Evolutionary conservation across 1,140 invertebrate genomes (phyloP).

Genomic region (Macrosteles quadrilineatus): DNA sequence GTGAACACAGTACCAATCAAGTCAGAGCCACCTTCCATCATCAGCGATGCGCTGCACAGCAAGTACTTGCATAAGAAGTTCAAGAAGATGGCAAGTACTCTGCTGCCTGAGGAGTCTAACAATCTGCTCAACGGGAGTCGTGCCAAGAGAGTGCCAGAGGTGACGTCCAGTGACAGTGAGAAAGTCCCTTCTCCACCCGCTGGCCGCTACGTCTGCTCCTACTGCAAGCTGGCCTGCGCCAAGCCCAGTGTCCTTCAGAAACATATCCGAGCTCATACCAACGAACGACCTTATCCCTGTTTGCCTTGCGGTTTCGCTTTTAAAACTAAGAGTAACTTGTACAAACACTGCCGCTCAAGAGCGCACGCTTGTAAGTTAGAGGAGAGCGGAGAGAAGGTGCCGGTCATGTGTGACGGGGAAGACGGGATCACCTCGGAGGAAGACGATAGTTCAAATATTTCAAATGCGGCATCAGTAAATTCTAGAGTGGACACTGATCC

Average conservation of each 20-base stretch:
- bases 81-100: constrained; percentile 72
- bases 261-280: constrained; percentile 90
- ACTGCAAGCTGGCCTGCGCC: constrained; percentile 84
- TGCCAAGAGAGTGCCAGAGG: background rate
- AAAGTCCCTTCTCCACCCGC: constrained; percentile 37
- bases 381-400: constrained; percentile 47
- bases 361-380: constrained; percentile 73
- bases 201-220: constrained; percentile 77
- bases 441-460: constrained; percentile 12
- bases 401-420: background rate
- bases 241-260: constrained; percentile 94
- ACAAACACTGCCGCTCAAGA: constrained; percentile 85
- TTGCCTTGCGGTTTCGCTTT: constrained; percentile 86
- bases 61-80: constrained; percentile 91
- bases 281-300: constrained; percentile 90
- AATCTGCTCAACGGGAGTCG: constrained; percentile 22
- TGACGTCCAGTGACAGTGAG: constrained; percentile 4
- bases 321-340: constrained; percentile 92
- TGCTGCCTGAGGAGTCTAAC: constrained; percentile 31
- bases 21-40: constrained; percentile 12
- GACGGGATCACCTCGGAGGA: constrained; percentile 17
- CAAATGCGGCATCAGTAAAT: background rate
- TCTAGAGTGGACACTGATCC: background rate
- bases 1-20: constrained; percentile 7
- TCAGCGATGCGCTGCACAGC: constrained; percentile 28